Evolutionary conservation across 2,797 vertebrate species (phyloP).

Genomic region (Squalus acanthias): DNA sequence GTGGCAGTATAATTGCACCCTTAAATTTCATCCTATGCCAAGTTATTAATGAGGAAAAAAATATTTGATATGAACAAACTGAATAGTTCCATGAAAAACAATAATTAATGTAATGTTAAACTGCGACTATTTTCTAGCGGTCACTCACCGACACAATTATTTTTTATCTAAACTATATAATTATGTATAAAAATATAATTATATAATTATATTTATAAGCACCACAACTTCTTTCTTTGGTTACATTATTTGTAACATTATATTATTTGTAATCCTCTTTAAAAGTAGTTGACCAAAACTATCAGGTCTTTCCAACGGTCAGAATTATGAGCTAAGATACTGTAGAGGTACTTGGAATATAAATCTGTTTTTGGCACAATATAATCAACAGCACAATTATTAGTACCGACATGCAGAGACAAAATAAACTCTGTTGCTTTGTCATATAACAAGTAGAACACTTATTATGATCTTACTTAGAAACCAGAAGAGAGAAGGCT

Average conservation of each 20-base stretch:
- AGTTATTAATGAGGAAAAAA: not conserved
- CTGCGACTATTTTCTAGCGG: not conserved
- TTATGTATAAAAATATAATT: too few relatives aligned
- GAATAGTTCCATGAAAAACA: not conserved
- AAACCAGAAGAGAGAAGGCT: not conserved
- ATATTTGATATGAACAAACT: not conserved
- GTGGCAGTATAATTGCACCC: too few relatives aligned
- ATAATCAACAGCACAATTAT: not conserved
- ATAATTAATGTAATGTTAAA: not conserved
- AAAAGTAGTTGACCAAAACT: not conserved
- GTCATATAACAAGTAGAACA: not conserved
- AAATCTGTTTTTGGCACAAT: not conserved
- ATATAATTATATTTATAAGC: not conserved
- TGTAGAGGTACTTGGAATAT: not conserved
- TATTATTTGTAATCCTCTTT: too few relatives aligned
- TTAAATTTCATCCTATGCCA: not conserved
- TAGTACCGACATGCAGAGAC: too few relatives aligned
- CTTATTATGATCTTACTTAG: not conserved
- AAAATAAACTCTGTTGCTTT: not conserved
- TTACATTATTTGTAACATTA: too few relatives aligned
- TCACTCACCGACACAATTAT: not conserved
- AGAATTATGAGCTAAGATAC: not conserved
- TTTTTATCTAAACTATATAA: not conserved
- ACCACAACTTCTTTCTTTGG: not conserved
- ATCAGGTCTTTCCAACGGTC: not conserved